These are phyloP conservation scores for Tokudaia muenninki DNA, from an alignment of 2,797 vertebrate genomes.

Conservation along the genomic window DNA sequence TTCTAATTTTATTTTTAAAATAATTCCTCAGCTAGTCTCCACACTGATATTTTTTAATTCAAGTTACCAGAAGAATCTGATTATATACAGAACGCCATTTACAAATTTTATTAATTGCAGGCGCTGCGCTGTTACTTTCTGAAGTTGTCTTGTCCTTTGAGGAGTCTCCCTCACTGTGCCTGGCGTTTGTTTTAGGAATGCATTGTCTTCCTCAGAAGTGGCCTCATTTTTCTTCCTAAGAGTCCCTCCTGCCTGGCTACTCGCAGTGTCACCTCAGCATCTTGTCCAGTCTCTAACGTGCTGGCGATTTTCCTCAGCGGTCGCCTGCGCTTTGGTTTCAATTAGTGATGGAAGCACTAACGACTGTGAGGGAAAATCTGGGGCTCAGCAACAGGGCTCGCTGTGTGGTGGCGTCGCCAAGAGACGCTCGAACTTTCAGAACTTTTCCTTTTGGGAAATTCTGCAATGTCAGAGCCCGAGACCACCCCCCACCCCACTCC, in stretches of 20 bases:
- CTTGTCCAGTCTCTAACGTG: neutral
- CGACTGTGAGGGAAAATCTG: neutral
- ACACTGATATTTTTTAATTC: constrained; percentile 29
- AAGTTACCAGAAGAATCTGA: constrained; percentile 37
- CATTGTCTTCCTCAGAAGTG: constrained; percentile 12
- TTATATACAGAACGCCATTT: neutral
- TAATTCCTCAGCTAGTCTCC: neutral
- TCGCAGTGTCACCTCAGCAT: neutral
- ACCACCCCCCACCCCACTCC: too few species aligned
- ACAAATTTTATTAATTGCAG: constrained; percentile 49
- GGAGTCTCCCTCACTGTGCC: neutral
- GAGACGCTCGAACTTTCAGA: neutral
- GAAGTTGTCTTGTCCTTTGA: neutral
- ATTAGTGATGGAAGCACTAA: neutral
- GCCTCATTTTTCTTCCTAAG: neutral
- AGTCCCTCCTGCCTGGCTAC: neutral
- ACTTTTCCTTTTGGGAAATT: neutral
- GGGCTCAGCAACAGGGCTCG: neutral
- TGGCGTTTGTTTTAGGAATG: constrained; percentile 36
- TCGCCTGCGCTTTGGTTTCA: neutral
- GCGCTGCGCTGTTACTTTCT: constrained; percentile 28
- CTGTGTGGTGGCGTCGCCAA: neutral
- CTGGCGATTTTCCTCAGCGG: neutral
- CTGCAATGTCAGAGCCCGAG: neutral
- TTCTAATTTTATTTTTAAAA: constrained; percentile 56